These are phyloP conservation scores for Mirounga angustirostris DNA, from an alignment of 2,113 vertebrate genomes.

Conservation along the genomic window DNA sequence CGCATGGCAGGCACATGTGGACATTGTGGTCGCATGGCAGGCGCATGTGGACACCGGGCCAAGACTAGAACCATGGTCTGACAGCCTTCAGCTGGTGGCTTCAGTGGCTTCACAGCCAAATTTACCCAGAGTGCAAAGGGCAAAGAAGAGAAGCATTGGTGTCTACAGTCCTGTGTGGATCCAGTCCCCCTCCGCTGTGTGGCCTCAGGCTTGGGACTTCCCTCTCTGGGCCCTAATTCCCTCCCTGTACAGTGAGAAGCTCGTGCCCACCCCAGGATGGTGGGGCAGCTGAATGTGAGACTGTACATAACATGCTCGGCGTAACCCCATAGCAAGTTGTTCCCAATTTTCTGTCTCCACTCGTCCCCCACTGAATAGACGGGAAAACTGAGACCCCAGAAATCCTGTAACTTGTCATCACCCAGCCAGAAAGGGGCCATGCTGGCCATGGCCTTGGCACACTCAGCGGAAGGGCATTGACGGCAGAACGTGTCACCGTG, in stretches of 20 bases:
- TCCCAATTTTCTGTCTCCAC: neutral
- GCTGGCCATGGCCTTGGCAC: no score
- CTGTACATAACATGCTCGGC: neutral
- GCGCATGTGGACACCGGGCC: neutral
- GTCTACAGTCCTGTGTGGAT: neutral
- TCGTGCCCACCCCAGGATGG: neutral
- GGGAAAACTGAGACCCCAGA: neutral
- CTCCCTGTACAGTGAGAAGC: neutral
- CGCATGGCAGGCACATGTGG: neutral
- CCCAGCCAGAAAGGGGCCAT: no score
- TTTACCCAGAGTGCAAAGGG: neutral
- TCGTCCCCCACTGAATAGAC: neutral
- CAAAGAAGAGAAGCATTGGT: neutral
- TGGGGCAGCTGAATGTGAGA: neutral
- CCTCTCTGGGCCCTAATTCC: neutral
- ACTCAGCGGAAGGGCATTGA: no score
- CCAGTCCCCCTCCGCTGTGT: rapidly evolving
- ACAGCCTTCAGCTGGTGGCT: neutral
- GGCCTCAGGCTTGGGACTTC: neutral
- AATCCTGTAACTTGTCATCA: no score
- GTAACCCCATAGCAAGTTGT: neutral
- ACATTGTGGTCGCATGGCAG: neutral
- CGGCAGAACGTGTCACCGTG: neutral
- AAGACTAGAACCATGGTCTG: neutral
- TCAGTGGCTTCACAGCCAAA: neutral